These are phyloP conservation scores for Rhipidura dahli DNA, from an alignment of 2,113 vertebrate genomes.

Conservation along the genomic window DNA sequence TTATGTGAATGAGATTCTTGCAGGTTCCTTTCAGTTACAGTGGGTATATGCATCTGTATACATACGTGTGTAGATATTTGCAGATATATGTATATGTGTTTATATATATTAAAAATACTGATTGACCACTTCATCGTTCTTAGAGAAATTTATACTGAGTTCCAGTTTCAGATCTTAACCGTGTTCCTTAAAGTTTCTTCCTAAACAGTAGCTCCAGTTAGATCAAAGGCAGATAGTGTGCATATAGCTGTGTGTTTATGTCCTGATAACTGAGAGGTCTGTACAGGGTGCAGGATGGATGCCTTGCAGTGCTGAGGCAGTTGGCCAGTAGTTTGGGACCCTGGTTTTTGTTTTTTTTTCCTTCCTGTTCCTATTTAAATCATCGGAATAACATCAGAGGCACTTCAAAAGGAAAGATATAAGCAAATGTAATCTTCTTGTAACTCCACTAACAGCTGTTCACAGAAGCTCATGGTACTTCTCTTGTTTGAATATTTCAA, in stretches of 20 bases:
- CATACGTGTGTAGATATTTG: not conserved
- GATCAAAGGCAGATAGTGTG: not conserved
- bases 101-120: not conserved
- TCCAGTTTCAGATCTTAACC: not conserved
- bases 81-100: not conserved
- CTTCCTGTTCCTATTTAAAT: not conserved
- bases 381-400: not conserved
- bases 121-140: not conserved
- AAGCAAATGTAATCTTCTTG: constrained; percentile 4
- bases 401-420: constrained; percentile 27
- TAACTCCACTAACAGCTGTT: not conserved
- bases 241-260: not conserved
- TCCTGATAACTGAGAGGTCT: not conserved
- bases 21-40: not conserved
- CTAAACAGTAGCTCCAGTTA: not conserved
- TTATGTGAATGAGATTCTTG: not conserved
- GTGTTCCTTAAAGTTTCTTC: not conserved
- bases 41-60: not conserved
- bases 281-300: not conserved
- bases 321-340: not conserved
- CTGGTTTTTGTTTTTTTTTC: too few relatives aligned
- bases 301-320: not conserved
- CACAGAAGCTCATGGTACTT: not conserved
- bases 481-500: constrained; percentile 3
- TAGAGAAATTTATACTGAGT: not conserved